These are phyloP conservation scores for Macrosiphum euphorbiae DNA, from an alignment of 2,888 invertebrate species.

Conservation along the genomic window DNA sequence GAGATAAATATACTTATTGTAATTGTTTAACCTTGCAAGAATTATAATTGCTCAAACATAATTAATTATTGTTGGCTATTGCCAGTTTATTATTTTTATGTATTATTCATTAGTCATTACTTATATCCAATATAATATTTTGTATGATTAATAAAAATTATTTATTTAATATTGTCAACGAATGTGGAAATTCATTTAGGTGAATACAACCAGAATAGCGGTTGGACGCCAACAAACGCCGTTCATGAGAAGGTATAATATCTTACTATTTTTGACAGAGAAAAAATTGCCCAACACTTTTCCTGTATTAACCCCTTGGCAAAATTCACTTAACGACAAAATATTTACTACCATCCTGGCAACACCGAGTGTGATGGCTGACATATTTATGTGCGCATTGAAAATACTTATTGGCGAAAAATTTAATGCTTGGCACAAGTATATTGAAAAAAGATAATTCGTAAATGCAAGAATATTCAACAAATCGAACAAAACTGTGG, in stretches of 20 bases:
- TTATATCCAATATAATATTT: background rate
- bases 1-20: background rate
- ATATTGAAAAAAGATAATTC: constrained; percentile 41
- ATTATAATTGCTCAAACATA: background rate
- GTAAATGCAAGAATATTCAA: background rate
- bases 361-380: constrained; percentile 14
- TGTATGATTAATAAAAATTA: background rate
- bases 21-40: background rate
- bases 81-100: background rate
- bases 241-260: background rate
- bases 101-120: background rate
- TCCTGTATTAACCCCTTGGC: background rate
- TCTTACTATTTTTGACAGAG: constrained; percentile 28
- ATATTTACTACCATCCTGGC: constrained; percentile 52
- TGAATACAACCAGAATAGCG: background rate
- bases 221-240: background rate
- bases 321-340: background rate
- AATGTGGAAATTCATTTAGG: background rate
- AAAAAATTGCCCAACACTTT: constrained; percentile 6
- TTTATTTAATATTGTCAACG: background rate
- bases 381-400: constrained; percentile 46
- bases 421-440: constrained; percentile 49
- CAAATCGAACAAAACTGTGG: background rate
- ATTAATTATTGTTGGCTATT: background rate
- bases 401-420: constrained; percentile 54